Evolutionary conservation across 1,140 invertebrate species (phyloP).

Genomic region (Cataglyphis hispanica): DNA sequence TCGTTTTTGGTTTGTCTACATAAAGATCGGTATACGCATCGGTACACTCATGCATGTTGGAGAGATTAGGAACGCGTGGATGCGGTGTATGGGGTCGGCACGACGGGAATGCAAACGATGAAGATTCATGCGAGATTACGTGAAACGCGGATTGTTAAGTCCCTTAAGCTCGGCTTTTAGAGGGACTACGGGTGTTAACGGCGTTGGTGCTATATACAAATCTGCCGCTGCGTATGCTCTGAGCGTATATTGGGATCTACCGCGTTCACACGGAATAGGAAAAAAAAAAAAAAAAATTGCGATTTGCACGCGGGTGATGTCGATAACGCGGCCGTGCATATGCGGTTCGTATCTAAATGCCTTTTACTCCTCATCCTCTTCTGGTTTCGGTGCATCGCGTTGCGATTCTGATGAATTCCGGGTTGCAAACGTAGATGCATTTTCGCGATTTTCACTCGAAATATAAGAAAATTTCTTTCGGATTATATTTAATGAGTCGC

Average conservation of each 20-base stretch:
- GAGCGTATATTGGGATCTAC: not conserved
- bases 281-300: slow-evolving; percentile 51
- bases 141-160: slow-evolving; percentile 74
- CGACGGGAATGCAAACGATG: slow-evolving; percentile 69
- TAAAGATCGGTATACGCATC: slow-evolving; percentile 33
- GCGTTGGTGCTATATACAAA: slow-evolving; percentile 33
- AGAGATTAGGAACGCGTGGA: slow-evolving; percentile 42
- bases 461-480: not conserved
- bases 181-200: slow-evolving; percentile 41
- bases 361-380: not conserved
- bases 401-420: not conserved
- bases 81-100: not conserved
- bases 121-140: slow-evolving; percentile 77
- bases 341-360: slow-evolving; percentile 43
- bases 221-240: slow-evolving; percentile 35
- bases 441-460: not conserved
- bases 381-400: not conserved
- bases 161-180: slow-evolving; percentile 71
- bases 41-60: slow-evolving; percentile 9
- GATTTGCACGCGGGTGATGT: slow-evolving; percentile 16
- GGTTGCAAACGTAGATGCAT: not conserved
- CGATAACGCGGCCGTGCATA: slow-evolving; percentile 21
- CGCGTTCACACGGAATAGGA: not conserved
- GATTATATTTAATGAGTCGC: not conserved
- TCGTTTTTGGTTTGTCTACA: not conserved